phyloP scores from a whole-genome alignment of 1,140 invertebrate species.

The Drosophila repleta region DNA sequence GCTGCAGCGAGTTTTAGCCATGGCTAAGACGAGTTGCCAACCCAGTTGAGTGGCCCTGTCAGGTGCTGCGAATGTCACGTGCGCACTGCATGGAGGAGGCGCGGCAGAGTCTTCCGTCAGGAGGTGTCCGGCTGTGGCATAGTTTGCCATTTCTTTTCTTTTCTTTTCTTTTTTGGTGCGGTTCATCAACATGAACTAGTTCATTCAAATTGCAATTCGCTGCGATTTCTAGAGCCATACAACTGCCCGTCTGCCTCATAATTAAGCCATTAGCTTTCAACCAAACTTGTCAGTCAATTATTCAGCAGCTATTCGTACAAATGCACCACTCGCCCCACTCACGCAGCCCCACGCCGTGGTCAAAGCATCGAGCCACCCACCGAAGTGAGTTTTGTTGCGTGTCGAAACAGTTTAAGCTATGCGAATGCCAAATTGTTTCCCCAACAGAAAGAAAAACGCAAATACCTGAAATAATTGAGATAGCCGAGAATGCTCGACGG shows the following conservation, averaged over 20 bases:
- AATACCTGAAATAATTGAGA: neutral
- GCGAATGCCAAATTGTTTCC: conserved; percentile 6
- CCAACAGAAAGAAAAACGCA: neutral
- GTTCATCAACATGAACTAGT: conserved; percentile 42
- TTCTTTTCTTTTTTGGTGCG: neutral
- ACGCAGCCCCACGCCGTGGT: neutral
- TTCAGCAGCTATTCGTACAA: conserved; percentile 20
- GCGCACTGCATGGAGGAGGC: neutral
- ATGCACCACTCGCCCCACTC: neutral
- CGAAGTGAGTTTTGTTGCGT: conserved; percentile 27
- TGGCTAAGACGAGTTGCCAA: conserved; percentile 23
- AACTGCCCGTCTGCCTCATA: conserved; percentile 11
- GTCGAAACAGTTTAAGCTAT: neutral
- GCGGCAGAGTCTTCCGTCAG: conserved; percentile 9
- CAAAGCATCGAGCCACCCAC: conserved; percentile 30
- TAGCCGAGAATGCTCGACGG: neutral
- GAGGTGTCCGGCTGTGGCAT: conserved; percentile 10
- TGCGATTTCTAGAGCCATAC: conserved; percentile 7
- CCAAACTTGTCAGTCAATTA: conserved; percentile 16
- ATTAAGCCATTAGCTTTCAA: conserved; percentile 38
- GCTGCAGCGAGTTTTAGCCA: conserved; percentile 19
- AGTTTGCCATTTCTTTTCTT: conserved; percentile 4
- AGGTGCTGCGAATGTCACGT: conserved; percentile 57
- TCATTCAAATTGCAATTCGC: conserved; percentile 45
- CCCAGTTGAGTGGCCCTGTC: conserved; percentile 43